Percentiles rank a stretch among this genome's conserved stretches.
These are phyloP conservation scores for Esox niger DNA, from an alignment of 2,113 vertebrate genomes.

Conservation along the genomic window DNA sequence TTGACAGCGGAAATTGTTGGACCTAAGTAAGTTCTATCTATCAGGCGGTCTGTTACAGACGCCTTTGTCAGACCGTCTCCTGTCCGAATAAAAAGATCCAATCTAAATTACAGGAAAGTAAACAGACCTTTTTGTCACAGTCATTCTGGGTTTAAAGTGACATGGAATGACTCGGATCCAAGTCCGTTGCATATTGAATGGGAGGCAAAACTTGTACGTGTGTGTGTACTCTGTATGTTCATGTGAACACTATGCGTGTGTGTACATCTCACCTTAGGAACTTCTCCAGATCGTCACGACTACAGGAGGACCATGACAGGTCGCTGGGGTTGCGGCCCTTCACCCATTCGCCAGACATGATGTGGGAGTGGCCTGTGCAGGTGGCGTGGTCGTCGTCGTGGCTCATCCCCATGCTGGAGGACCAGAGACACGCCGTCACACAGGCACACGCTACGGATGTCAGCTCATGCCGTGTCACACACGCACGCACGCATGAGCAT, in stretches of 20 bases:
- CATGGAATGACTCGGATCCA: too few species aligned
- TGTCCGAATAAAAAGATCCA: background rate
- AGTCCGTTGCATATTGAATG: background rate
- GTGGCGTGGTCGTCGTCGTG: conserved; percentile 90
- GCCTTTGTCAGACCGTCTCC: too few species aligned
- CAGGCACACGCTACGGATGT: background rate
- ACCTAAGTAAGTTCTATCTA: background rate
- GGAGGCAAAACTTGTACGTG: background rate
- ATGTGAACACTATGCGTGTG: conserved; percentile 5
- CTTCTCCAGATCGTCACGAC: conserved; percentile 89
- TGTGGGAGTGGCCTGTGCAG: conserved; percentile 88
- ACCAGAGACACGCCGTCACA: conserved; percentile 5
- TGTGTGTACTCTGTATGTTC: background rate
- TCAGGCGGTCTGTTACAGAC: background rate
- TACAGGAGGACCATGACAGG: conserved; percentile 96
- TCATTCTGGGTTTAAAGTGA: too few species aligned
- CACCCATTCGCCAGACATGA: conserved; percentile 99
- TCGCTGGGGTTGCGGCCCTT: conserved; percentile 96
- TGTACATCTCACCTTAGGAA: conserved; percentile 84
- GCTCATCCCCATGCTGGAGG: conserved; percentile 91
- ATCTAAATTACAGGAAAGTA: too few species aligned
- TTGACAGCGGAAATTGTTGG: background rate
- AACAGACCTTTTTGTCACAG: too few species aligned
- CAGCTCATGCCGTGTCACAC: too few species aligned
- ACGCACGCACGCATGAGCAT: background rate